phyloP scores from a whole-genome alignment of 2,888 invertebrate species.

The Bembecia ichneumoniformis region DNA sequence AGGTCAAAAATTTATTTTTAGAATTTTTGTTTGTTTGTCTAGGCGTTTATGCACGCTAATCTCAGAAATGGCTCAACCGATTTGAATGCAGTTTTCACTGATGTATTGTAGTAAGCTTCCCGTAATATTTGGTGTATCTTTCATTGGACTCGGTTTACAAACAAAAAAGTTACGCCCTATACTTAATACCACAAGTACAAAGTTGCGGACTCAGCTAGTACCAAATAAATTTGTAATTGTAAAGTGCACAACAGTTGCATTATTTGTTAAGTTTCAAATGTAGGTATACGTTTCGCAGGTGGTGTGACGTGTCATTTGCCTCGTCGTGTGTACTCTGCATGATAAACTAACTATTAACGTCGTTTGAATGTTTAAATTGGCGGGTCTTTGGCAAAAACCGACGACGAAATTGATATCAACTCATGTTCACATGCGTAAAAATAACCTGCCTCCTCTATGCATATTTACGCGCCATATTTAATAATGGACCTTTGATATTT shows the following conservation, averaged over 20 bases:
- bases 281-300: neutral
- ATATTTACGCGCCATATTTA: conserved; percentile 44
- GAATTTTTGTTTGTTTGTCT: too few relatives aligned
- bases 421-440: conserved; percentile 39
- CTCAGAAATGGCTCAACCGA: too few relatives aligned
- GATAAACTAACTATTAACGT: conserved; percentile 25
- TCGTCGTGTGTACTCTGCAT: neutral
- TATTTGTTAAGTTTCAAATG: neutral
- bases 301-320: neutral
- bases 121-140: too few relatives aligned
- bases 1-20: too few relatives aligned
- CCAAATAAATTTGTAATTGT: too few relatives aligned
- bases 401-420: conserved; percentile 42
- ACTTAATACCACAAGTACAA: too few relatives aligned
- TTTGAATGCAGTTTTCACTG: too few relatives aligned
- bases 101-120: too few relatives aligned
- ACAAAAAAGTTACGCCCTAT: too few relatives aligned
- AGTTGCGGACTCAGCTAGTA: too few relatives aligned
- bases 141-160: too few relatives aligned
- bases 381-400: conserved; percentile 39
- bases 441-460: conserved; percentile 30
- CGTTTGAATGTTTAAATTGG: conserved; percentile 24
- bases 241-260: neutral
- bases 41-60: too few relatives aligned
- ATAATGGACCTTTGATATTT: conserved; percentile 19